These are phyloP conservation scores for Struthidea cinerea DNA, from an alignment of 2,113 vertebrate genomes.

Conservation along the genomic window DNA sequence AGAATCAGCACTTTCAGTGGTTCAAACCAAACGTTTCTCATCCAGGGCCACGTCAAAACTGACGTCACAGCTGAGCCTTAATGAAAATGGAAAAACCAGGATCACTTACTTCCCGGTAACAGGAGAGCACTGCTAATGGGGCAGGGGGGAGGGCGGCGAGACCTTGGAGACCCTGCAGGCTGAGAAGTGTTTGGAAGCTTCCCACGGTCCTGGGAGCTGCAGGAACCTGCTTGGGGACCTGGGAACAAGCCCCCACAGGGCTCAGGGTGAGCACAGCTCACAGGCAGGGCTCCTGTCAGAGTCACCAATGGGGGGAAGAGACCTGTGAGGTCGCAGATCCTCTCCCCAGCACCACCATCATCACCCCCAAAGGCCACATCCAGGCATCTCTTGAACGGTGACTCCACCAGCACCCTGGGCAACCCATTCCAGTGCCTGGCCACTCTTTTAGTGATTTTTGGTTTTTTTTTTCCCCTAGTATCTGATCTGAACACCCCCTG, in stretches of 20 bases:
- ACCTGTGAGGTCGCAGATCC: neutral
- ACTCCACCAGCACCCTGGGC: neutral
- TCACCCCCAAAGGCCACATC: neutral
- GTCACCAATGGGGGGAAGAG: too few relatives aligned
- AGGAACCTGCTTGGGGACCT: neutral
- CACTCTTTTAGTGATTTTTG: neutral
- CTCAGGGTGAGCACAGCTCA: neutral
- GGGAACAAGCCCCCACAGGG: fast-evolving
- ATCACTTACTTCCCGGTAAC: neutral
- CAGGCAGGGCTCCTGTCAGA: neutral
- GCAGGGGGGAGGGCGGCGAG: neutral
- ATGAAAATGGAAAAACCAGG: neutral
- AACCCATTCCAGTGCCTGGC: neutral
- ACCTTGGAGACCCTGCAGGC: neutral
- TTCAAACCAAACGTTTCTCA: neutral
- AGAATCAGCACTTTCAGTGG: neutral
- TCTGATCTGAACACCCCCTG: neutral
- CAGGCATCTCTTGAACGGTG: fast-evolving
- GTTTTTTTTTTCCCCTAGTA: neutral
- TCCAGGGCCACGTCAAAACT: neutral
- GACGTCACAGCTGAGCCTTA: neutral
- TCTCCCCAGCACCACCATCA: neutral
- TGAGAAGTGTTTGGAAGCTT: neutral
- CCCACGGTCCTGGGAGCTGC: neutral
- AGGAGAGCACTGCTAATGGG: neutral